Evolutionary conservation across 2,113 vertebrate species (phyloP).

Genomic region (Phrynosoma blainvillii): DNA sequence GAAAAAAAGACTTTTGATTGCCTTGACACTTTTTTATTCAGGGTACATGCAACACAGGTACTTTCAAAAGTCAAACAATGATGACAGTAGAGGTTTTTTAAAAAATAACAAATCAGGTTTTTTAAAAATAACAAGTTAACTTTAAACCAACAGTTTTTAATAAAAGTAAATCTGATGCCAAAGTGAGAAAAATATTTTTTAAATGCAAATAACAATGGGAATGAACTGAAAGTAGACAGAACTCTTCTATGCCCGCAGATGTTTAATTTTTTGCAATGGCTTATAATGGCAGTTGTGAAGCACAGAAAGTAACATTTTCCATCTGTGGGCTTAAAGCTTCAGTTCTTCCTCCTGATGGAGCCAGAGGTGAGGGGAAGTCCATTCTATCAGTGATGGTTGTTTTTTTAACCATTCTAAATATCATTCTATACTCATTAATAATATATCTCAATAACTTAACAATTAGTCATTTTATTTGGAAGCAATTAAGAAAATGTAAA

Average conservation of each 20-base stretch:
- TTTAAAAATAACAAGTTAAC: neutral
- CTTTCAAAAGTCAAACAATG: conserved; percentile 32
- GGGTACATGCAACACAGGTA: neutral
- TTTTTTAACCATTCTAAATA: conserved; percentile 52
- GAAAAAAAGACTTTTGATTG: neutral
- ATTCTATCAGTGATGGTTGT: too few relatives aligned
- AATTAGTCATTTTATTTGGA: neutral
- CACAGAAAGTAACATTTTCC: neutral
- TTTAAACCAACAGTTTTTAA: too few relatives aligned
- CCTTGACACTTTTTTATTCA: neutral
- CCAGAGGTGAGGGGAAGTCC: neutral
- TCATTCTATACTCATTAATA: conserved; percentile 55
- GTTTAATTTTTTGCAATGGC: neutral
- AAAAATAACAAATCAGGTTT: neutral
- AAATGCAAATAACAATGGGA: conserved; percentile 3
- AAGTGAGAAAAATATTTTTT: neutral
- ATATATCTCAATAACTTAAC: neutral
- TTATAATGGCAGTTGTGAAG: conserved; percentile 2
- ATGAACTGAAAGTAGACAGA: neutral
- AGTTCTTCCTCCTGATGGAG: conserved; percentile 40
- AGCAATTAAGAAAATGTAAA: neutral
- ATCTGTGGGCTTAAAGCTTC: neutral
- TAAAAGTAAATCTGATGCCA: neutral
- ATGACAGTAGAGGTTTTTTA: too few relatives aligned
- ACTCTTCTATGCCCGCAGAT: neutral